These are phyloP conservation scores for Caranx melampygus DNA, from an alignment of 2,113 vertebrate species.

Conservation along the genomic window DNA sequence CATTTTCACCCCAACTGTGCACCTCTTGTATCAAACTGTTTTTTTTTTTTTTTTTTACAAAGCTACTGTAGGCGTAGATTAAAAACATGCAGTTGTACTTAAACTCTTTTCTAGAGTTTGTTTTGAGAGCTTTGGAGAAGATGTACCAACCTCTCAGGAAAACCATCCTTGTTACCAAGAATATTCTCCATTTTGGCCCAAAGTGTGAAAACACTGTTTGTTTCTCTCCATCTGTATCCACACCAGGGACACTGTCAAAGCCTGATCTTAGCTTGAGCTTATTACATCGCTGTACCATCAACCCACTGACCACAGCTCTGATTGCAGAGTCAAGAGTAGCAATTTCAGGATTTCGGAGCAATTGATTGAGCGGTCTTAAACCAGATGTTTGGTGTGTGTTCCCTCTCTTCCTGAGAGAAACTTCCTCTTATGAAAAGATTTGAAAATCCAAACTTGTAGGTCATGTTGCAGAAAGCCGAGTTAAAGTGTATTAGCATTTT, in stretches of 20 bases:
- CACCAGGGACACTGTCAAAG: slow-evolving; percentile 36
- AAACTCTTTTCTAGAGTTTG: neutral
- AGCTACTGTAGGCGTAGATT: neutral
- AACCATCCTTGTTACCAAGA: neutral
- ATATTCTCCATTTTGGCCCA: slow-evolving; percentile 9
- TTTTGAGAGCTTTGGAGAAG: neutral
- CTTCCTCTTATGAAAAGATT: slow-evolving; percentile 45
- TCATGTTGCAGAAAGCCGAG: slow-evolving; percentile 55
- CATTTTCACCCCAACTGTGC: neutral
- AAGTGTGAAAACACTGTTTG: slow-evolving; percentile 30
- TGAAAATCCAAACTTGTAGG: slow-evolving; percentile 54
- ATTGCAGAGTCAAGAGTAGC: slow-evolving; percentile 72
- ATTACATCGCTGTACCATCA: slow-evolving; percentile 73
- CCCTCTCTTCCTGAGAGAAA: slow-evolving; percentile 37
- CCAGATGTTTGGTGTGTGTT: slow-evolving; percentile 59
- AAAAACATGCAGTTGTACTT: neutral
- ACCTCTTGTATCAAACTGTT: neutral
- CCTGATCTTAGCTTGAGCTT: slow-evolving; percentile 53
- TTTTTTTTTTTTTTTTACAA: neutral
- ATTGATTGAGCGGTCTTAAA: slow-evolving; percentile 65
- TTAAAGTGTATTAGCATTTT: slow-evolving; percentile 79
- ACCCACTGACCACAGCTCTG: slow-evolving; percentile 70
- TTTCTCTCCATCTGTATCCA: slow-evolving; percentile 13
- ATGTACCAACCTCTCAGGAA: neutral
- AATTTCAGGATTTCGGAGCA: slow-evolving; percentile 75